Conservation (phyloP, 2,113 vertebrate species). For the Emydura subglobosa region DNA sequence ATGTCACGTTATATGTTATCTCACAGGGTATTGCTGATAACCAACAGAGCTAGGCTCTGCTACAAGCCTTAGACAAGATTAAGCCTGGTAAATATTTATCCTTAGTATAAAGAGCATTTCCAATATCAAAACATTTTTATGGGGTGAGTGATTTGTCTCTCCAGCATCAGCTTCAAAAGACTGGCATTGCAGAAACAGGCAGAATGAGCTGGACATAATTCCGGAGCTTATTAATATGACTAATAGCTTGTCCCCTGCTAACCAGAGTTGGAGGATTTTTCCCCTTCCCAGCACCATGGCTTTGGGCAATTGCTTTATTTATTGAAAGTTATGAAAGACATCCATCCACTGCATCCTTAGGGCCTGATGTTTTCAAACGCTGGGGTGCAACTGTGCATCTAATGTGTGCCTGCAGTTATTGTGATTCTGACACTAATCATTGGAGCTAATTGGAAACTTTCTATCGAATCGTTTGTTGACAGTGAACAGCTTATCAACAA, state of each 20-base stretch:
- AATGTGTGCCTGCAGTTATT: no score
- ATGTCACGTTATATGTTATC: background rate
- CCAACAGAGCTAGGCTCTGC: background rate
- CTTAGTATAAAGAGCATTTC: background rate
- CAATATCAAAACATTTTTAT: background rate
- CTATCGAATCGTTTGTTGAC: no score
- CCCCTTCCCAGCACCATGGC: background rate
- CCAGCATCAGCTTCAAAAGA: fast-evolving
- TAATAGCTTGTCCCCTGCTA: background rate
- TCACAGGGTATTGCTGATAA: background rate
- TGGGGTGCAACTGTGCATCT: background rate
- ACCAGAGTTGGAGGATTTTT: background rate
- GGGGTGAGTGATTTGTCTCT: background rate
- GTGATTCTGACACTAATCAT: no score
- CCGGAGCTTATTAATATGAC: background rate
- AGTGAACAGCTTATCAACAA: no score
- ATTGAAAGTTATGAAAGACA: background rate
- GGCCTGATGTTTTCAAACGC: background rate
- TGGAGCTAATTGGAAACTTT: no score
- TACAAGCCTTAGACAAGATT: background rate
- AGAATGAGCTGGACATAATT: fast-evolving
- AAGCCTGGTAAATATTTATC: background rate
- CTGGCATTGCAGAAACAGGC: fast-evolving
- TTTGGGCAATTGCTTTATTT: background rate
- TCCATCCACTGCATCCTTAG: background rate